Evolutionary conservation across 2,888 invertebrate genomes (phyloP).

Genomic region (Epistrophe grossulariae): DNA sequence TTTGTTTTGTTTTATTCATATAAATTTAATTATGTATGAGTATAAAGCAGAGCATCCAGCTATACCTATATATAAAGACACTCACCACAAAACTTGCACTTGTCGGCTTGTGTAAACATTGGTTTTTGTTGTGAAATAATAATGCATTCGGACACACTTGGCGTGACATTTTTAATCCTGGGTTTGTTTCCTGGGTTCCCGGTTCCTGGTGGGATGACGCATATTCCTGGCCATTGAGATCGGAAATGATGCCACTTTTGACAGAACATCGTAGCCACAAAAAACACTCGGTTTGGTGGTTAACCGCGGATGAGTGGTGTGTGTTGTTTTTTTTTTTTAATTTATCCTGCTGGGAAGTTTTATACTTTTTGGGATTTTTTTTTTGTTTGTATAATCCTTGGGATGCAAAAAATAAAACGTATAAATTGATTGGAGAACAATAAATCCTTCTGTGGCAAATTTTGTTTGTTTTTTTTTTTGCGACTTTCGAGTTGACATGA

Average conservation of each 20-base stretch:
- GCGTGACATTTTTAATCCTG: slow-evolving; percentile 69
- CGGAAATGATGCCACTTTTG: slow-evolving; percentile 58
- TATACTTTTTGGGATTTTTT: background rate
- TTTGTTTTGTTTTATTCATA: background rate
- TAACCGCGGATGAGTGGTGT: slow-evolving; percentile 62
- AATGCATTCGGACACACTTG: slow-evolving; percentile 71
- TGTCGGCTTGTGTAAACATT: slow-evolving; percentile 59
- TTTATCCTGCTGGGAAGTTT: slow-evolving; percentile 8
- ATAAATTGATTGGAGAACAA: slow-evolving; percentile 69
- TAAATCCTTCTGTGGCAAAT: slow-evolving; percentile 57
- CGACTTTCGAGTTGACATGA: slow-evolving; percentile 42
- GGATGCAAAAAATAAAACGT: slow-evolving; percentile 28
- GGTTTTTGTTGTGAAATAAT: slow-evolving; percentile 71
- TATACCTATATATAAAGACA: background rate
- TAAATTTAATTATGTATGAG: slow-evolving; percentile 10
- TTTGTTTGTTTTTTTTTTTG: slow-evolving; percentile 19
- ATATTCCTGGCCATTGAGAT: slow-evolving; percentile 11
- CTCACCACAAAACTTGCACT: slow-evolving; percentile 43
- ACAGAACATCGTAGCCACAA: slow-evolving; percentile 56
- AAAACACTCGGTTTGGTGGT: slow-evolving; percentile 61
- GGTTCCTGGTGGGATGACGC: background rate
- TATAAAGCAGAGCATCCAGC: background rate
- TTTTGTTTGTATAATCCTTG: slow-evolving; percentile 34
- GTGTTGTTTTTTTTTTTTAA: slow-evolving; percentile 15
- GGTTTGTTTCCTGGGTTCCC: background rate